A percentile compares a stretch with the other conserved stretches of the same genome.
Evolutionary conservation across 2,113 vertebrate species (phyloP).

Genomic region (Megalops atlanticus): DNA sequence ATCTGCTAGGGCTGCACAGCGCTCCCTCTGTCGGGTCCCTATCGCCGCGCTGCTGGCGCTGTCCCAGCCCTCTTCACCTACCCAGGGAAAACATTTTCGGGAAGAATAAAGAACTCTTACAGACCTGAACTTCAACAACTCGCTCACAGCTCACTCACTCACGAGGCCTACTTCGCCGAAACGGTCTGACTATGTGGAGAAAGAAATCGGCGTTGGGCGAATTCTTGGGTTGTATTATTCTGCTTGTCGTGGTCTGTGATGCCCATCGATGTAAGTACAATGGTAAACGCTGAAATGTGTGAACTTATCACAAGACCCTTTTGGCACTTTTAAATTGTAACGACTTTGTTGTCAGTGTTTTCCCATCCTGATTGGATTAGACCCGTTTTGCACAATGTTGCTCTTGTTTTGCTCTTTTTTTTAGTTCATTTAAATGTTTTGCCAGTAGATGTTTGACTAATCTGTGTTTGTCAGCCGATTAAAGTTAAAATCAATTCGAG

Average conservation of each 20-base stretch:
- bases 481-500: not conserved
- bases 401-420: not conserved
- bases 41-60: conserved; percentile 27
- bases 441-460: not conserved
- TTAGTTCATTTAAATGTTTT: not conserved
- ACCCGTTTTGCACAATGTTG: not conserved
- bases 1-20: conserved; percentile 23
- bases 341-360: not conserved
- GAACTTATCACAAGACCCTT: not conserved
- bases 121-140: conserved; percentile 30
- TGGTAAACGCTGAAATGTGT: conserved; percentile 13
- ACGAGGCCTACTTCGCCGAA: conserved; percentile 49
- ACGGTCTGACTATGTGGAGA: conserved; percentile 63
- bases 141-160: conserved; percentile 38
- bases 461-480: not conserved
- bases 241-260: conserved; percentile 58
- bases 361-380: not conserved
- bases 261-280: conserved; percentile 68
- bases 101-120: conserved; percentile 50
- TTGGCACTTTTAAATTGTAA: not conserved
- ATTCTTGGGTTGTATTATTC: conserved; percentile 50
- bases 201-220: conserved; percentile 46
- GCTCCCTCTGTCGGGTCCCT: conserved; percentile 46
- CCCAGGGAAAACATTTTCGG: conserved; percentile 53
- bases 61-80: conserved; percentile 17